Conservation (phyloP, 53 echinoderm and acorn worm species). For the Paelopatides confundens region DNA sequence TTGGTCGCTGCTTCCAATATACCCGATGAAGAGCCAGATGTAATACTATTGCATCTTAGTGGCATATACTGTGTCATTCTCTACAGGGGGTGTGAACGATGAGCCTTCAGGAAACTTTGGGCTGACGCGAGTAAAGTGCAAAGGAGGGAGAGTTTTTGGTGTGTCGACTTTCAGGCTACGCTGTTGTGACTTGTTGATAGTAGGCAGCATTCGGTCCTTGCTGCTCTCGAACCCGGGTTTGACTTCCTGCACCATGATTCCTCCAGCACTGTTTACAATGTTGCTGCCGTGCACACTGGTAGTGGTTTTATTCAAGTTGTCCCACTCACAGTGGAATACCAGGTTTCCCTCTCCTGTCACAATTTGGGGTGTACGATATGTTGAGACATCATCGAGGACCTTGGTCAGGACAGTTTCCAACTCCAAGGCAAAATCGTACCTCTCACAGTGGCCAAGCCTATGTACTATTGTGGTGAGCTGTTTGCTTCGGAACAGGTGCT, state of each 20-base stretch:
- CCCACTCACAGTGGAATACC: constrained; percentile 13
- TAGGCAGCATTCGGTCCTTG: constrained; percentile 13
- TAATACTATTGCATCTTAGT: constrained; percentile 35
- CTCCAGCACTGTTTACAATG: constrained; percentile 57
- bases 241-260: constrained; percentile 66
- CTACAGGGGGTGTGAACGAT: constrained; percentile 28
- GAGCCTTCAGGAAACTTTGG: constrained; percentile 48
- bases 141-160: constrained; percentile 44
- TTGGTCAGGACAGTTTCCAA: constrained; percentile 46
- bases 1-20: not conserved
- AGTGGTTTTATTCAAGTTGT: constrained; percentile 55
- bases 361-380: constrained; percentile 49
- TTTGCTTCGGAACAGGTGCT: constrained; percentile 47
- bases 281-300: constrained; percentile 52
- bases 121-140: not conserved
- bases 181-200: not conserved
- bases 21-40: constrained; percentile 50
- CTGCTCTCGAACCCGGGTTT: not conserved
- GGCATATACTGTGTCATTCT: not conserved
- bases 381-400: constrained; percentile 41
- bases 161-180: constrained; percentile 2
- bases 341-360: constrained; percentile 46
- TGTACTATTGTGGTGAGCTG: constrained; percentile 45
- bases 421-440: constrained; percentile 48
- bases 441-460: constrained; percentile 57